Percentiles rank a stretch among this genome's conserved stretches.
These are phyloP conservation scores for Acanthochromis polyacanthus DNA, from an alignment of 2,113 vertebrate species.

Conservation along the genomic window DNA sequence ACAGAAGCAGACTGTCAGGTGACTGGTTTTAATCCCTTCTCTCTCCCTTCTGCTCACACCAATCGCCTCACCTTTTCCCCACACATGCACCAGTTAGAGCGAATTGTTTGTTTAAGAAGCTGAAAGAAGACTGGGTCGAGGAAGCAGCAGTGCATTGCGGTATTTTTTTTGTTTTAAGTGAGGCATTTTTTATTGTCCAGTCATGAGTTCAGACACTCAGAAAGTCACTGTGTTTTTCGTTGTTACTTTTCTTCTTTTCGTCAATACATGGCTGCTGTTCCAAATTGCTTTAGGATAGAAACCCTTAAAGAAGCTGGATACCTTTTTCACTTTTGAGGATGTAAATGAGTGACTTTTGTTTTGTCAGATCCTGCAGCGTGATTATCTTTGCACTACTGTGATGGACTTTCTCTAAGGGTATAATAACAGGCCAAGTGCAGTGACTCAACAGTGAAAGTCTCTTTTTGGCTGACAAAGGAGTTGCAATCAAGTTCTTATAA, in stretches of 20 bases:
- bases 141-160: neutral
- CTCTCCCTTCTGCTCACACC: slow-evolving; percentile 12
- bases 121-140: neutral
- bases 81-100: no score
- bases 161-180: neutral
- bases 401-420: neutral
- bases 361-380: neutral
- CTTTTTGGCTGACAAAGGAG: no score
- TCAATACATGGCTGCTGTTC: slow-evolving; percentile 68
- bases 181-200: neutral
- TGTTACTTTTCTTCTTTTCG: slow-evolving; percentile 61
- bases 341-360: neutral
- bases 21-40: slow-evolving; percentile 58
- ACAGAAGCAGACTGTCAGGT: slow-evolving; percentile 38
- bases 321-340: neutral
- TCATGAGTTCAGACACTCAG: slow-evolving; percentile 59
- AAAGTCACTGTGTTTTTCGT: slow-evolving; percentile 55
- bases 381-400: neutral
- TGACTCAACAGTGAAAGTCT: neutral
- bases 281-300: slow-evolving; percentile 42
- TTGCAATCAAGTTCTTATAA: no score
- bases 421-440: neutral
- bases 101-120: slow-evolving; percentile 8
- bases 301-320: neutral
- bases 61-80: slow-evolving; percentile 22